Conservation (phyloP, 1,140 invertebrate genomes). For the Bombus consobrinus region DNA sequence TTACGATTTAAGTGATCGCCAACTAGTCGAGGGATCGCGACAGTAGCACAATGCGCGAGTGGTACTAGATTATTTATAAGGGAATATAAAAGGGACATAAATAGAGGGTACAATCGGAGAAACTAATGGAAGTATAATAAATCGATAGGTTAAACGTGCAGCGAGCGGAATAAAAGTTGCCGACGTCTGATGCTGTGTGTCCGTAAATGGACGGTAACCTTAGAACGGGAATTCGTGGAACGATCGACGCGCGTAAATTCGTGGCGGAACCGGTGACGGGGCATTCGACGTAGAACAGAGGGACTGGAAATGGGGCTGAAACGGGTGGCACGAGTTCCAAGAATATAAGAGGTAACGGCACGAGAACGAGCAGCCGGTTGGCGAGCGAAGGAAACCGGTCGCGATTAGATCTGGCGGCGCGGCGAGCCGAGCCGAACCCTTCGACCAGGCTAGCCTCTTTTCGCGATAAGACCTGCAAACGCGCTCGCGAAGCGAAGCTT, state of each 20-base stretch:
- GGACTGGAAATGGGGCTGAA: conserved; percentile 1
- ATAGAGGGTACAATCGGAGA: no score
- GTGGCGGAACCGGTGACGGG: background rate
- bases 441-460: conserved; percentile 47
- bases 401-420: conserved; percentile 67
- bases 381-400: conserved; percentile 60
- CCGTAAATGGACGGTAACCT: no score
- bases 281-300: background rate
- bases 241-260: conserved; percentile 23
- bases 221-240: background rate
- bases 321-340: conserved; percentile 56
- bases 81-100: no score
- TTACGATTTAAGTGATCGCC: no score
- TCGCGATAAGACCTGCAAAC: conserved; percentile 72
- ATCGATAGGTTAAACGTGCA: no score
- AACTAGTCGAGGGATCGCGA: no score
- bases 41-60: no score
- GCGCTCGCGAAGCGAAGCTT: conserved; percentile 72
- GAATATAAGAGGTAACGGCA: conserved; percentile 60
- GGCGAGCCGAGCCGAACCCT: conserved; percentile 2
- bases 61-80: no score
- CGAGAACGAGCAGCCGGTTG: conserved; percentile 57
- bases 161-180: no score
- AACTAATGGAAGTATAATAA: no score
- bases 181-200: no score